Evolutionary conservation across 2,888 invertebrate species (phyloP), one percentile per base, ranked within the genome.

Genomic region (Drosophila atroscutellata): DNA sequence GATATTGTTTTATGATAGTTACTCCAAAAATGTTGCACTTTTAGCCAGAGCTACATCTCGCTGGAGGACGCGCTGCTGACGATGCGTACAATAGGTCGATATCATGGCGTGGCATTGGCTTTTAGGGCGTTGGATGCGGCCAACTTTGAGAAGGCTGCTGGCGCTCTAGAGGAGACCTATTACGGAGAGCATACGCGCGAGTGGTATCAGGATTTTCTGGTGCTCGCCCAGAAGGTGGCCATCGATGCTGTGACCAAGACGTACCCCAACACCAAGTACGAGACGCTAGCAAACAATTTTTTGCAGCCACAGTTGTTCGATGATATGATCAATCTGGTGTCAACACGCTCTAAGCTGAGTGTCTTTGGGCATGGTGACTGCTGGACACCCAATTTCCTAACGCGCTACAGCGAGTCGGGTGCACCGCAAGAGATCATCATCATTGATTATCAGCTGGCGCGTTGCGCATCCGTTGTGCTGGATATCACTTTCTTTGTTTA

Each of bases 351-450:
- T 24, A 92, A 93, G 28, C 92, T 94, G n/a, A 94, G 94, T 0
- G 95, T 95, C 0, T 94, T 96, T 34, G 95, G 94, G 0, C 96
- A 96, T 68, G 96, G 96, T 0, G 96, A 97, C 89, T 94, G 95
- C 45, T 96, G 96, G 96, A 94, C 95, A 0, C 96, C 95, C n/a
- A 96, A 97, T 89, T 96, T 96, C 79, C 90, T 96, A 0, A 94
- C 94, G 11, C 94, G 94, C 50, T 93, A 93, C 61, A 66, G 60
- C 4, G 59, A 62, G 5, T 75, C 80, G 11, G 90, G 87, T 1
- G 52, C 76, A 3, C 81, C 92, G 0, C 72, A 90, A 34, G 86
- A 86, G 36, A 89, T 91, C 4, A 94, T 95, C 80, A 93, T 96
- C 69, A 95, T 96, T 39, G 96, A 96, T 86, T 96, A 96, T 81